Conservation (phyloP, 2,888 invertebrate species). For the Seira ritae region DNA sequence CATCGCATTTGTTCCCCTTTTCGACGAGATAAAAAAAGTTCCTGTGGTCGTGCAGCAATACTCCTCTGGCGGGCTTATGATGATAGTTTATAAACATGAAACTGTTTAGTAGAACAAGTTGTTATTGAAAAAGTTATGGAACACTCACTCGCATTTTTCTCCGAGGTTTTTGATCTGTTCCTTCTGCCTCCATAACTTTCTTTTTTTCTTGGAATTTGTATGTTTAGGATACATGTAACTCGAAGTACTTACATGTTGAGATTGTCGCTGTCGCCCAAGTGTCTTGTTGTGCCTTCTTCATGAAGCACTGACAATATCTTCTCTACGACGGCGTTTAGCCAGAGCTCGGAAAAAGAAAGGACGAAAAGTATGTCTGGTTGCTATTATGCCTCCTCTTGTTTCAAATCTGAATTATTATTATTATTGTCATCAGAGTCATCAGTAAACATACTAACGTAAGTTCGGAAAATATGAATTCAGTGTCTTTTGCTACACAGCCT, state of each 20-base stretch:
- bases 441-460: too few relatives aligned
- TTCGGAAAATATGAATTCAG: too few relatives aligned
- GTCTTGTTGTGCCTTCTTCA: slow-evolving; percentile 48
- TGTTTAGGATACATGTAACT: background rate
- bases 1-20: background rate
- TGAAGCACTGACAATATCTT: background rate
- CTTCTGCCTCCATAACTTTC: background rate
- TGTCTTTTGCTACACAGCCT: too few relatives aligned
- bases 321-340: background rate
- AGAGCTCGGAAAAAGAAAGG: background rate
- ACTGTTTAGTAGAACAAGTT: slow-evolving; percentile 42
- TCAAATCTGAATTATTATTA: slow-evolving; percentile 14
- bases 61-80: slow-evolving; percentile 12
- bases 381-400: background rate
- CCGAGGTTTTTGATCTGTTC: background rate
- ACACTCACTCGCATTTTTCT: slow-evolving; percentile 18
- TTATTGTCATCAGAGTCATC: background rate
- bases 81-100: slow-evolving; percentile 37
- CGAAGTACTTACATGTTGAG: background rate
- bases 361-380: background rate
- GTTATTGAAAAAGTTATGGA: slow-evolving; percentile 58
- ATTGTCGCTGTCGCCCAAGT: slow-evolving; percentile 37
- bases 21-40: background rate
- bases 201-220: background rate
- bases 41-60: background rate